phyloP scores from a whole-genome alignment of 2,888 invertebrate genomes.

The Hyppa rectilinea region DNA sequence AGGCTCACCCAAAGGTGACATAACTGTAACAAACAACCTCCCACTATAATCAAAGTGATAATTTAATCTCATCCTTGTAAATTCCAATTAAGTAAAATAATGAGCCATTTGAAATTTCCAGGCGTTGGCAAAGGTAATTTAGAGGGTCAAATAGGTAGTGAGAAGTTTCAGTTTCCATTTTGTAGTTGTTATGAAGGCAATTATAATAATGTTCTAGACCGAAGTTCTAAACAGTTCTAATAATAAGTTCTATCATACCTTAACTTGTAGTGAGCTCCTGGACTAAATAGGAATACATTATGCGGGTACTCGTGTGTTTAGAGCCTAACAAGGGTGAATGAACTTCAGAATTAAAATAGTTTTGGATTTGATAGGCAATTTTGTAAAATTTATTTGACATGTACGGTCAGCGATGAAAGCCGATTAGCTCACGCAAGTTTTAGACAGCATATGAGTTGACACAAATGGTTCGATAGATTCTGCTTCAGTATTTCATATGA shows the following conservation, averaged over 20 bases:
- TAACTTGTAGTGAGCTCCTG: slow-evolving; percentile 34
- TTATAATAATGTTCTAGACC: slow-evolving; percentile 58
- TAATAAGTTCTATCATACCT: slow-evolving; percentile 37
- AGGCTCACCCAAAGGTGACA: background rate
- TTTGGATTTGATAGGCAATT: background rate
- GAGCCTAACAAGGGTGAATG: slow-evolving; percentile 6
- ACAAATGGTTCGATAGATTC: background rate
- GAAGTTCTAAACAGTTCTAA: slow-evolving; percentile 51
- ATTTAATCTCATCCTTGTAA: slow-evolving; percentile 42
- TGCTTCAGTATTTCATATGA: background rate
- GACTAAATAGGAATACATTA: slow-evolving; percentile 47
- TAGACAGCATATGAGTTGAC: background rate
- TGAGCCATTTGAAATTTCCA: slow-evolving; percentile 50
- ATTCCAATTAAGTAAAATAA: slow-evolving; percentile 56
- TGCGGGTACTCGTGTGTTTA: background rate
- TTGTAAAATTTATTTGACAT: background rate
- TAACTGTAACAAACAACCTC: background rate
- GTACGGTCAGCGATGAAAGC: background rate
- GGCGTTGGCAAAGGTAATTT: slow-evolving; percentile 44
- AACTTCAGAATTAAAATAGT: slow-evolving; percentile 27
- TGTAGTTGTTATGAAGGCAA: slow-evolving; percentile 54
- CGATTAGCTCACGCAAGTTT: background rate
- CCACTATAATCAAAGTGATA: slow-evolving; percentile 32
- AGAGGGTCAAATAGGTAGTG: slow-evolving; percentile 51
- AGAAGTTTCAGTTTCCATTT: slow-evolving; percentile 48